Evolutionary conservation across 2,888 invertebrate species (phyloP).

Genomic region (Macaria liturata): DNA sequence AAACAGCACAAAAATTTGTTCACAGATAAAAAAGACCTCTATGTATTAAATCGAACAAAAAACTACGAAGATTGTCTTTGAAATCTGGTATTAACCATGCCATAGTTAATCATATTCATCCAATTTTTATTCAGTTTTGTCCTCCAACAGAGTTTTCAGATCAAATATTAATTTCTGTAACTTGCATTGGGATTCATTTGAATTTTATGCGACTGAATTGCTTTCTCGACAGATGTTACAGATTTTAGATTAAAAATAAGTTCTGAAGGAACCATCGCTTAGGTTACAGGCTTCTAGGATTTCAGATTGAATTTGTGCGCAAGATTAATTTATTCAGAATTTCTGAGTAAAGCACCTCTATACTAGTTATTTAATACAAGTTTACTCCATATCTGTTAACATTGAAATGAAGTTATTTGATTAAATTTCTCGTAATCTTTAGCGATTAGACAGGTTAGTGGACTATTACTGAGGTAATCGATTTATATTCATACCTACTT

Average conservation of each 20-base stretch:
- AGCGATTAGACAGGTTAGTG: too few relatives aligned
- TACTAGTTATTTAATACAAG: too few relatives aligned
- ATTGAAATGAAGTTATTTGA: too few relatives aligned
- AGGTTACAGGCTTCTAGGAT: too few relatives aligned
- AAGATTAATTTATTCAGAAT: background rate
- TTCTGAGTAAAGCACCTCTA: too few relatives aligned
- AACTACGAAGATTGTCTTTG: slow-evolving; percentile 5
- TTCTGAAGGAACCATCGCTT: background rate
- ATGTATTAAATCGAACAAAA: background rate
- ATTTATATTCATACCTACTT: too few relatives aligned
- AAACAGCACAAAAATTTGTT: too few relatives aligned
- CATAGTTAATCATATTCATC: slow-evolving; percentile 15
- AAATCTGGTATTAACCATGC: slow-evolving; percentile 12
- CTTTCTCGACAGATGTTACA: slow-evolving; percentile 31
- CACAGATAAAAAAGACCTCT: too few relatives aligned
- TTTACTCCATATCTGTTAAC: too few relatives aligned
- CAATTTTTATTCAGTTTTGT: slow-evolving; percentile 19
- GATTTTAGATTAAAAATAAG: slow-evolving; percentile 22
- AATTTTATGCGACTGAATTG: slow-evolving; percentile 27
- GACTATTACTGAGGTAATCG: too few relatives aligned
- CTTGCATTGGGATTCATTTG: slow-evolving; percentile 32
- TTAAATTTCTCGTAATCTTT: too few relatives aligned
- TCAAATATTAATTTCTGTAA: slow-evolving; percentile 30
- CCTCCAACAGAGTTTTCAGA: slow-evolving; percentile 23
- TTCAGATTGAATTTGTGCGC: background rate